Evolutionary conservation across 2,113 vertebrate species (phyloP).

Genomic region (Lota lota): DNA sequence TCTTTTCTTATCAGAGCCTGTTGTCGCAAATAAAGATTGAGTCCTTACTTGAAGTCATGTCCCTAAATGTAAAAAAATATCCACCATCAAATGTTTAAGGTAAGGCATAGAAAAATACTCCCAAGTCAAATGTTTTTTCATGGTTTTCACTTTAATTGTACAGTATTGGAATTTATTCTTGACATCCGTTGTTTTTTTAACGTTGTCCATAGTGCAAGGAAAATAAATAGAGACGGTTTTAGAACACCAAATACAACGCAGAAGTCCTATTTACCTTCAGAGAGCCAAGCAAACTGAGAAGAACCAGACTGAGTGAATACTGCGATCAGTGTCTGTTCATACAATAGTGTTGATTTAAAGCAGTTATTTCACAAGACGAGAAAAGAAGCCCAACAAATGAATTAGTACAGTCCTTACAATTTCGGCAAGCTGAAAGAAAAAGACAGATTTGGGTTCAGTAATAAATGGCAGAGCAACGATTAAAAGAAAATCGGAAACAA

Average conservation of each 20-base stretch:
- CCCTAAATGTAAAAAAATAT: no score
- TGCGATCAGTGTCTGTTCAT: slow-evolving; percentile 33
- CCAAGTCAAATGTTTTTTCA: slow-evolving; percentile 31
- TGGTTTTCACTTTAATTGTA: slow-evolving; percentile 61
- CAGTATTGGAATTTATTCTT: slow-evolving; percentile 39
- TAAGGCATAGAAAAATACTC: slow-evolving; percentile 23
- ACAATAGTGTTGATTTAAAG: slow-evolving; percentile 37
- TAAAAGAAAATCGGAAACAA: no score
- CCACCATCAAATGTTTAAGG: neutral
- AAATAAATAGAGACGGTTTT: no score
- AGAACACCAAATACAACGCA: no score
- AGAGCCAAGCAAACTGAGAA: neutral
- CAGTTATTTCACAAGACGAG: no score
- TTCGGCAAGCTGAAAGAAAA: no score
- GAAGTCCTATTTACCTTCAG: neutral
- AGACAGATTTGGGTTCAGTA: no score
- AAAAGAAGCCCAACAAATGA: no score
- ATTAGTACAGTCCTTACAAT: no score
- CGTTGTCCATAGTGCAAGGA: slow-evolving; percentile 59
- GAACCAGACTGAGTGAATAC: slow-evolving; percentile 10
- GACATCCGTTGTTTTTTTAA: slow-evolving; percentile 35
- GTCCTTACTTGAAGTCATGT: neutral
- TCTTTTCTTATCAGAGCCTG: slow-evolving; percentile 14
- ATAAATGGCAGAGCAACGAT: no score
- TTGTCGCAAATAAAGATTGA: slow-evolving; percentile 40